Evolutionary conservation across 2,888 invertebrate genomes (phyloP), one percentile per base, ranked within the genome.

Genomic region (Tetragonula carbonaria): DNA sequence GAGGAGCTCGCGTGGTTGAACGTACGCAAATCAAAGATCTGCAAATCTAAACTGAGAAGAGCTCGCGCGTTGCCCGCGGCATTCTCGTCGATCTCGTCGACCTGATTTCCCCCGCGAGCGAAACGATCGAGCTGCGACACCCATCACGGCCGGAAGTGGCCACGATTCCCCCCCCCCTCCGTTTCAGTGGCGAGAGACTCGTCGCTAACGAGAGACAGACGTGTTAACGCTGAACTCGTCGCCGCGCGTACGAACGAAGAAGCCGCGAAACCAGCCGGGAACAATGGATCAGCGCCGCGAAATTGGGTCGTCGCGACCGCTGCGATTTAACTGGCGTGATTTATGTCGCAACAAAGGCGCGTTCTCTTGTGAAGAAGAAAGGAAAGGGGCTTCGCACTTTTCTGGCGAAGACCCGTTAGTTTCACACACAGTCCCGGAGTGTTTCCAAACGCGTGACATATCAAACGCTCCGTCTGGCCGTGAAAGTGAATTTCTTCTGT

Each of bases 21-120:
- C 77, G 72, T 67, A 38, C 59, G 55, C 16, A 86, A 28, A 87
- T 87, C 84, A 81, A 45, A 86, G 80, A 28, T 81, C 72, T 55
- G 67, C 63, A 72, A 84, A 80, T 84, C 77, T 77, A 72, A 38
- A 38, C n/a, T 28, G 28, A 28, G 66, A 53, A 57, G 74, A 75
- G 57, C n/a, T 57, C 57, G 11, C 55, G 14, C 57, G 14, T 57
- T 57, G 57, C 57, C 28, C 28, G 28, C 28, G 28, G 28, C 28
- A 28, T 33, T 33, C 33, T 45, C 45, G 45, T 38, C 38, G 38
- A 23, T 38, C 38, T 38, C 38, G 38, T 45, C 45, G 45, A 45
- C 45, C 45, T 45, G 45, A 11, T 45, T 45, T 45, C 45, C 1
- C 1, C 45, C 11, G 45, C 45, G 45, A 45, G 8, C 45, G 45